Evolutionary conservation across 2,888 invertebrate species (phyloP), one percentile per base, ranked within the genome.

Genomic region (Poecilobothrus nobilitatus): DNA sequence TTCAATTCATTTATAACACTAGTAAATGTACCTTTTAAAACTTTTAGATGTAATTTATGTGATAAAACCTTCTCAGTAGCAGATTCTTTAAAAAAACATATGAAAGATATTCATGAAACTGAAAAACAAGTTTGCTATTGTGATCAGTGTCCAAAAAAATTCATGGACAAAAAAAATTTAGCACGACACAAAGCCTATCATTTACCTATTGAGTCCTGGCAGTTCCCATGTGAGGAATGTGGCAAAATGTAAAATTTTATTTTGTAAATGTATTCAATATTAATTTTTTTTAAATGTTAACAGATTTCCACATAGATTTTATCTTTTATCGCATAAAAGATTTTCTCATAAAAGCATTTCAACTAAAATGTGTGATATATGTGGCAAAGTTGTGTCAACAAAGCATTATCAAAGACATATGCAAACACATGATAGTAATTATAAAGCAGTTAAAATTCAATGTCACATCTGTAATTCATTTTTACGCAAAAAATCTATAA

Each of bases 351-450:
- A 62, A 9, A 62, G 21, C 20, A 21, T 21, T 21, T 20, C 62
- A 62, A 76, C 78, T 5, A 78, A 80, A 73, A 77, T 81, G 33
- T 81, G 80, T 68, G 79, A 81, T 73, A 80, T 81, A 15, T 81
- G 81, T 63, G 80, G 79, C 4, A 76, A 77, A 15, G 76, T 78
- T 0, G 76, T 78, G 18, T 27, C 33, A n/a, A 27, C 64, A 37
- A 37, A 65, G 2, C 9, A 20, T 5, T 81, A 80, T 67, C 76
- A 78, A 66, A 77, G 77, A 1, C 80, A 81, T 72, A 78, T 78
- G 53, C 68, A 76, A 63, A 77, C 78, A 70, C 81, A 81, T 66
- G 76, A 37, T 37, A 37, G 37, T 37, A 37, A 53, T 53, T 53
- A 76, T 0, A 79, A 78, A 15, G 75, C 76, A 65, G 80, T 80